A percentile compares a stretch with the other conserved stretches of the same genome.
phyloP scores from a whole-genome alignment of 1,140 invertebrate genomes.

The Sitophilus oryzae region DNA sequence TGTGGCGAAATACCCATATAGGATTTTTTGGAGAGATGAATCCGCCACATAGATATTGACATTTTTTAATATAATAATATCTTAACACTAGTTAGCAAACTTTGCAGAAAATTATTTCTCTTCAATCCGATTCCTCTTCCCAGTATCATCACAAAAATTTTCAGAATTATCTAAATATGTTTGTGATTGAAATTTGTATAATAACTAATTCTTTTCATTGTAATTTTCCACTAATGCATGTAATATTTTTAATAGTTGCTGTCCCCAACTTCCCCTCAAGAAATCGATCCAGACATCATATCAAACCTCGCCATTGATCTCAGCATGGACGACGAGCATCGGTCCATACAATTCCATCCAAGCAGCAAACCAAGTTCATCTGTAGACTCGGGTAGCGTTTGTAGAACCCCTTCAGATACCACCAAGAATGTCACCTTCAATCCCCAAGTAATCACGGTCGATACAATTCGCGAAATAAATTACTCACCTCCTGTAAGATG shows the following conservation, averaged over 20 bases:
- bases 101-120: no score
- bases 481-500: conserved; percentile 29
- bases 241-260: conserved; percentile 27
- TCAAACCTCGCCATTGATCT: conserved; percentile 43
- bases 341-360: conserved; percentile 32
- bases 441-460: conserved; percentile 36
- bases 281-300: conserved; percentile 39
- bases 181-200: no score
- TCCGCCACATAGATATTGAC: no score
- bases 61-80: no score
- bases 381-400: conserved; percentile 37
- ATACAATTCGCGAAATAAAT: conserved; percentile 14
- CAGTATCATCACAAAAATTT: no score
- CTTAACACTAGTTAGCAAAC: no score
- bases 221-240: no score
- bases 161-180: no score
- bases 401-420: conserved; percentile 37
- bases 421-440: conserved; percentile 44
- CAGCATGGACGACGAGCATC: conserved; percentile 37
- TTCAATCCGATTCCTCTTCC: no score
- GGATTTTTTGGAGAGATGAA: no score
- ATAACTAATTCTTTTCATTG: no score
- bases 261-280: conserved; percentile 27
- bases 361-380: conserved; percentile 27
- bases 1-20: no score